A percentile compares a stretch with the other conserved stretches of the same genome.
phyloP scores from a whole-genome alignment of 2,888 invertebrate genomes.

The Agrochola litura region DNA sequence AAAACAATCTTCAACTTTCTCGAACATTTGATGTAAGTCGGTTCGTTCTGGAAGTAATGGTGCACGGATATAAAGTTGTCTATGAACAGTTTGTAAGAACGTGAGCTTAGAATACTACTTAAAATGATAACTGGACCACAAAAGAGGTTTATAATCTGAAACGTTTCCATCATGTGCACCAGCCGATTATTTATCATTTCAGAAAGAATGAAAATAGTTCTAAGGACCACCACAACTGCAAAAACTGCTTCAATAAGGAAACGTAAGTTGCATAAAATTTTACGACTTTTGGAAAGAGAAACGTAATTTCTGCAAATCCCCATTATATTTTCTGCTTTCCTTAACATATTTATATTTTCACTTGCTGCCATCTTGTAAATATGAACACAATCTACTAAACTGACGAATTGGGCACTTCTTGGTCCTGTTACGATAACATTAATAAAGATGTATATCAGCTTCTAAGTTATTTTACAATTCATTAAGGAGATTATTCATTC shows the following conservation, averaged over 20 bases:
- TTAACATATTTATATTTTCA: conserved; percentile 14
- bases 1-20: conserved; percentile 17
- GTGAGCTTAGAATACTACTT: conserved; percentile 1
- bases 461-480: neutral
- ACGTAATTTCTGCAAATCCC: conserved; percentile 38
- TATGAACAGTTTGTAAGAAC: neutral
- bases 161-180: neutral
- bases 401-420: neutral
- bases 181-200: accelerated
- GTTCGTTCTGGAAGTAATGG: neutral
- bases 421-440: too few relatives aligned
- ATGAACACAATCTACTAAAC: neutral
- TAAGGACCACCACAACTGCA: neutral
- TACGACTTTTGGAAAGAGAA: neutral
- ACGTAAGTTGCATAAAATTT: conserved; percentile 17
- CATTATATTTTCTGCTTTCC: conserved; percentile 13
- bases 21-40: neutral
- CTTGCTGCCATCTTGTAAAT: conserved; percentile 9
- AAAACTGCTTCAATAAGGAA: conserved; percentile 4
- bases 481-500: neutral
- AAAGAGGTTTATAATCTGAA: neutral
- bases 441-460: neutral
- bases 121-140: neutral
- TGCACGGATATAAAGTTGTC: conserved; percentile 21
- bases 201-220: accelerated